Evolutionary conservation across 2,888 invertebrate species (phyloP).

Genomic region (Machimus rusticus): DNA sequence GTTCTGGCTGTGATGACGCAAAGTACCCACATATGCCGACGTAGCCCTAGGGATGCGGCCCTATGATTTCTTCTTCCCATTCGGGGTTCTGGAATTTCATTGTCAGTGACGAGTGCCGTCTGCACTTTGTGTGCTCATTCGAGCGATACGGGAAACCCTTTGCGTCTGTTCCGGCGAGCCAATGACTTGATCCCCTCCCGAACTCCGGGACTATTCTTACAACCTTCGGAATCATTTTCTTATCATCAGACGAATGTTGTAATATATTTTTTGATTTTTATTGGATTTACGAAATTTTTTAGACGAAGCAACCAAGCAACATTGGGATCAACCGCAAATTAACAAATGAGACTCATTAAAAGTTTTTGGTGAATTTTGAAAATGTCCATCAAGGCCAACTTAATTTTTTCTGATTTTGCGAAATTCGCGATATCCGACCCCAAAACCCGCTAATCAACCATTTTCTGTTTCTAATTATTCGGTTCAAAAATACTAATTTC

Average conservation of each 20-base stretch:
- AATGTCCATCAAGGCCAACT: no score
- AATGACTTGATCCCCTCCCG: neutral
- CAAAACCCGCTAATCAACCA: no score
- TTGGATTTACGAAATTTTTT: neutral
- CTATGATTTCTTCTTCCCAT: slow-evolving; percentile 11
- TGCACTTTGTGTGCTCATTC: slow-evolving; percentile 13
- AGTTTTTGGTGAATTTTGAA: neutral
- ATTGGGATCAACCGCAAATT: neutral
- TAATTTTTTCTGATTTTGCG: no score
- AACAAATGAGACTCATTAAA: neutral
- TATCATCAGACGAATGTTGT: neutral
- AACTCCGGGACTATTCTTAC: neutral
- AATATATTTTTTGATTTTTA: neutral
- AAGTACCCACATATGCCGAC: neutral
- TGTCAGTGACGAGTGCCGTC: slow-evolving; percentile 23
- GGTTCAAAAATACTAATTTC: no score
- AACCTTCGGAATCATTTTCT: neutral
- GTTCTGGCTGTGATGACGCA: neutral
- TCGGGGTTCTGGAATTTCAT: slow-evolving; percentile 14
- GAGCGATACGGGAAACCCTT: neutral
- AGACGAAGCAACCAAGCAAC: neutral
- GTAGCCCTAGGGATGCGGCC: neutral
- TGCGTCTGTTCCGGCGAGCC: neutral
- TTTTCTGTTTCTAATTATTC: no score
- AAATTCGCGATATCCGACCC: no score